Evolutionary conservation across 2,113 vertebrate genomes (phyloP).

Genomic region (Cygnus buccinator): DNA sequence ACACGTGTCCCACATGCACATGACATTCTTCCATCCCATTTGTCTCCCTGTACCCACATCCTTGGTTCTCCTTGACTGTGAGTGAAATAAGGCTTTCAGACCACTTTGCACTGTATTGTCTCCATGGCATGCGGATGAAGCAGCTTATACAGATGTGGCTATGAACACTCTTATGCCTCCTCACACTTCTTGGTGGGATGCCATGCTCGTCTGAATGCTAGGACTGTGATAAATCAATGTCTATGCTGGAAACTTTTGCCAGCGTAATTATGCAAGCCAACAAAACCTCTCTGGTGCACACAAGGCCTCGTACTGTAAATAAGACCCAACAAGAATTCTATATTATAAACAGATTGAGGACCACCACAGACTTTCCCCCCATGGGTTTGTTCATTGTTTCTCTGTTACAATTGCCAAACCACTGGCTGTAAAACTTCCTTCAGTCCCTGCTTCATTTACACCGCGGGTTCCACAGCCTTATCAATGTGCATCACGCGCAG

Average conservation of each 20-base stretch:
- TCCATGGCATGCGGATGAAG: not conserved
- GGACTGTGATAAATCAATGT: not conserved
- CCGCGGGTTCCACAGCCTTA: not conserved
- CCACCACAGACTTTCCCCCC: not conserved
- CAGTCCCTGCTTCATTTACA: not conserved
- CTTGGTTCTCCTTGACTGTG: not conserved
- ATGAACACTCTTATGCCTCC: not conserved
- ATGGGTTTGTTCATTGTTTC: constrained; percentile 30
- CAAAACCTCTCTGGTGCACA: not conserved
- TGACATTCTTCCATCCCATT: not conserved
- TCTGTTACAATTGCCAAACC: constrained; percentile 35
- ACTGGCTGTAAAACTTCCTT: constrained; percentile 36
- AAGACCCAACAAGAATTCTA: not conserved
- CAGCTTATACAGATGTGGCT: not conserved
- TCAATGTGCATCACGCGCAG: not conserved
- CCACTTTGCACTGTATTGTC: not conserved
- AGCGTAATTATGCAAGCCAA: not conserved
- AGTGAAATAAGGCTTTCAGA: not conserved
- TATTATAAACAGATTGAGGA: constrained; percentile 56
- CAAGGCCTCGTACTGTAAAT: not conserved
- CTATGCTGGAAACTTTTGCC: not conserved
- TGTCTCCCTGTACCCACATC: not conserved
- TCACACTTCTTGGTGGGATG: not conserved
- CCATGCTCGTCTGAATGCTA: fast-evolving
- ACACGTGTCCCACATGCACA: fast-evolving